A percentile compares a stretch with the other conserved stretches of the same genome.
Conservation (phyloP, 2,113 vertebrate species). For the Corythornis madagascariensis region DNA sequence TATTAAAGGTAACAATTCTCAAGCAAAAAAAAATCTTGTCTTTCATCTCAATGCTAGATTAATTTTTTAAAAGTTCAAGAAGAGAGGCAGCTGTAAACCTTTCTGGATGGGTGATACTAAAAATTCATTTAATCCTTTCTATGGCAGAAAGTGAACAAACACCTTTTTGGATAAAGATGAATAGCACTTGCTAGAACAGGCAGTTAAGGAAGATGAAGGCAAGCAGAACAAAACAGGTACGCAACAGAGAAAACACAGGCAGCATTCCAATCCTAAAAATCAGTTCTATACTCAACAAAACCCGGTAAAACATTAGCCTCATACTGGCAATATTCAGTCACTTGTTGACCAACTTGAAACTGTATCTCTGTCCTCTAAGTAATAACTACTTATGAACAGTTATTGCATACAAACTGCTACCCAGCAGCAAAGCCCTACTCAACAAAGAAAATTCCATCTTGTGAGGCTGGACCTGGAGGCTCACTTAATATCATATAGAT, state of each 20-base stretch:
- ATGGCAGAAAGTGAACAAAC: background rate
- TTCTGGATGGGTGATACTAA: background rate
- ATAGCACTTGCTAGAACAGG: background rate
- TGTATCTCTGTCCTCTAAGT: background rate
- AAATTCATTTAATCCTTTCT: background rate
- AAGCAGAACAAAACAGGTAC: background rate
- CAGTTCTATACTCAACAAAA: background rate
- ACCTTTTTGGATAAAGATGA: background rate
- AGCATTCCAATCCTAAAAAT: background rate
- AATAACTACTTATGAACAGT: background rate
- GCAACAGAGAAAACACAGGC: background rate
- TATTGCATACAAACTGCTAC: background rate
- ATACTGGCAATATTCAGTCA: background rate
- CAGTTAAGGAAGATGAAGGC: background rate
- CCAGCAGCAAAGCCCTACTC: background rate
- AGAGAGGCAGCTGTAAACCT: background rate
- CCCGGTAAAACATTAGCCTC: background rate
- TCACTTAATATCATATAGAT: background rate
- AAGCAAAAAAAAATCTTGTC: background rate
- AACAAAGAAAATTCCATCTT: background rate
- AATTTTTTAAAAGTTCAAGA: background rate
- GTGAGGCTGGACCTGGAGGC: background rate
- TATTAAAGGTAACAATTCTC: background rate
- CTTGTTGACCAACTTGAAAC: background rate
- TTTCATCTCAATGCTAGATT: background rate